A percentile compares a stretch with the other conserved stretches of the same genome.
Evolutionary conservation across 1,140 invertebrate genomes (phyloP).

Genomic region (Kradibia gibbosae): DNA sequence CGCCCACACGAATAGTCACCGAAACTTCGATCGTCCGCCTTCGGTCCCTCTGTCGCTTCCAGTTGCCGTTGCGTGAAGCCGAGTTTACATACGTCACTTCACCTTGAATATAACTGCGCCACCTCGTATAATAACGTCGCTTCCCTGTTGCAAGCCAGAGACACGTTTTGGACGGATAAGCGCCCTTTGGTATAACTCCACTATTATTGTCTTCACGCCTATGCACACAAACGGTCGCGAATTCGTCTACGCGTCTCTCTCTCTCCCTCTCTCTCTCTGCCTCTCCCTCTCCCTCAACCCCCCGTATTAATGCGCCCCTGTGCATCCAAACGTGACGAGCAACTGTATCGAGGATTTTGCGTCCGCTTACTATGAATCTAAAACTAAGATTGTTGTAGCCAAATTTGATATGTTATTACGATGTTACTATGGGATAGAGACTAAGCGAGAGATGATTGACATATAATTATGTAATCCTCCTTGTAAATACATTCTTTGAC

Average conservation of each 20-base stretch:
- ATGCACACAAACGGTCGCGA: not conserved
- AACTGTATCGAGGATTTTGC: no score
- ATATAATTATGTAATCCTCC: no score
- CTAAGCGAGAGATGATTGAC: no score
- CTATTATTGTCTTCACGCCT: not conserved
- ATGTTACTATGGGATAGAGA: no score
- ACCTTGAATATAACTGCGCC: not conserved
- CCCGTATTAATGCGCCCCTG: no score
- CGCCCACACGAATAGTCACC: conserved; percentile 11
- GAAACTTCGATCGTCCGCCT: not conserved
- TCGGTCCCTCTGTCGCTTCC: not conserved
- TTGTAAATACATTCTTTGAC: no score
- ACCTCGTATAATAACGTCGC: conserved; percentile 41
- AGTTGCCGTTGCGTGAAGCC: not conserved
- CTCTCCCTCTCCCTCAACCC: not conserved
- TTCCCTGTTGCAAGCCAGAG: not conserved
- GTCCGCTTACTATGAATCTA: no score
- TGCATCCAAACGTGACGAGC: no score
- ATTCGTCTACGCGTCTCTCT: not conserved
- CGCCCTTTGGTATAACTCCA: conserved; percentile 23
- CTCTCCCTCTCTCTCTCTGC: not conserved
- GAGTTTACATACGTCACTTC: conserved; percentile 17
- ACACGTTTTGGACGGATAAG: conserved; percentile 42
- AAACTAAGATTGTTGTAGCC: no score
- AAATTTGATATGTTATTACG: no score